Evolutionary conservation across 2,888 invertebrate species (phyloP).

Genomic region (Scrobipalpa costella): DNA sequence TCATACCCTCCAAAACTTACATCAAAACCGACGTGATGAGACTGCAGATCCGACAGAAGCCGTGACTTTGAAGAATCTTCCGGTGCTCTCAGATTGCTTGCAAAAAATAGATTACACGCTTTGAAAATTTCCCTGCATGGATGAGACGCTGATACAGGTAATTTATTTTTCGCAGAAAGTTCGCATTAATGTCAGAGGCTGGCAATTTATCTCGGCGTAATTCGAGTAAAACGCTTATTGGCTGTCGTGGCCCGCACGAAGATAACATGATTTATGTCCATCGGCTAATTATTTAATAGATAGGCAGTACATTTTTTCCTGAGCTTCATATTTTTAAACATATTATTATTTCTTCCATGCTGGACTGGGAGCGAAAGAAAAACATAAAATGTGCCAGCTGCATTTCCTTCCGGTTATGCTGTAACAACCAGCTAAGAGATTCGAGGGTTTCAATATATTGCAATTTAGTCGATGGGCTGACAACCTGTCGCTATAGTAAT

Average conservation of each 20-base stretch:
- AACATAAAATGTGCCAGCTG: too few species aligned
- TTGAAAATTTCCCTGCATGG: constrained; percentile 1
- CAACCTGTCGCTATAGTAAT: too few species aligned
- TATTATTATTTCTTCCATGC: too few species aligned
- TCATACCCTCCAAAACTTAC: neutral
- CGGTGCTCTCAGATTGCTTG: neutral
- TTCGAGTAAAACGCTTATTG: constrained; percentile 74
- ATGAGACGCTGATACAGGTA: constrained; percentile 57
- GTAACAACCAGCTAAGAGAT: too few species aligned
- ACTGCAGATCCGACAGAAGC: neutral
- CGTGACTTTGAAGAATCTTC: constrained; percentile 10
- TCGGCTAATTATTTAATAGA: constrained; percentile 54
- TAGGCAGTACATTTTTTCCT: neutral
- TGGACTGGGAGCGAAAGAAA: too few species aligned
- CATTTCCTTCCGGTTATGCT: too few species aligned
- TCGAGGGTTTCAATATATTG: too few species aligned
- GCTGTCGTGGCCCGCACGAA: constrained; percentile 65
- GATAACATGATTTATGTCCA: constrained; percentile 66
- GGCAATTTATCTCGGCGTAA: constrained; percentile 73
- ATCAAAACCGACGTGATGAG: neutral
- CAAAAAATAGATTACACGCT: constrained; percentile 3
- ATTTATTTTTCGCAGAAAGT: constrained; percentile 68
- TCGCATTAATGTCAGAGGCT: constrained; percentile 66
- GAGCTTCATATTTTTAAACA: neutral
- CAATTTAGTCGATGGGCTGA: too few species aligned